Evolutionary conservation across 2,797 vertebrate genomes (phyloP), one percentile per base, ranked within the genome.

Genomic region (Eulemur albifrons): DNA sequence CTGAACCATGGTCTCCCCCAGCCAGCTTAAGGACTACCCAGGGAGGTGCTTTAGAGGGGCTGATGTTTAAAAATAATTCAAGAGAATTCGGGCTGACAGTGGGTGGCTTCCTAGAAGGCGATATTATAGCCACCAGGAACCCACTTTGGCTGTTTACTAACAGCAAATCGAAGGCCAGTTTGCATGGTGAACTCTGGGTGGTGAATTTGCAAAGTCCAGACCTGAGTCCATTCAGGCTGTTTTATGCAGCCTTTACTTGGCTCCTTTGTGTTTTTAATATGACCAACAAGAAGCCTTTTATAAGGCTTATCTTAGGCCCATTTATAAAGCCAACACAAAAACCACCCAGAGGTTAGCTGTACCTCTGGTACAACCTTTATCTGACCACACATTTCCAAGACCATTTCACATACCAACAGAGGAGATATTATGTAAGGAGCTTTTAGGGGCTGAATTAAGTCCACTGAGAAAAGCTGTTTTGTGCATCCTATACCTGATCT

Each of bases 371-470:
- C 13, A 27, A 5, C 32, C 61, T 65, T n/a, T 52, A 23, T 27
- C 14, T 38, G 32, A n/a, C 23, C 38, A 40, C 12, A 7, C 23
- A 10, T 32, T 79, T 73, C 17, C 18, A 61, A 82, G n/a, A 48
- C 23, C 3, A 1, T 81, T 88, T 88, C 50, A 10, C 17, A 50
- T 23, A n/a, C 21, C n/a, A 84, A 32, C 69, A 77, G 70, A 69
- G 12, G 30, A n/a, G 13, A 27, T 48, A 88, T 77, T 69, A 20
- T 18, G 4, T 65, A 75, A 90, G 27, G 43, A n/a, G 18, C 4
- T 88, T 69, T 70, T 76, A 83, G 50, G 63, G 13, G 12, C 75
- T 70, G n/a, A 82, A 21, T 87, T 57, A 69, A 73, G 14, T 85
- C 12, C 61, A 23, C 43, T 30, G 54, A 52, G 72, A 84, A 80